Percentiles rank a stretch among this genome's conserved stretches.
Conservation (phyloP, 1,140 invertebrate species). For the Atopsyche davidsoni region DNA sequence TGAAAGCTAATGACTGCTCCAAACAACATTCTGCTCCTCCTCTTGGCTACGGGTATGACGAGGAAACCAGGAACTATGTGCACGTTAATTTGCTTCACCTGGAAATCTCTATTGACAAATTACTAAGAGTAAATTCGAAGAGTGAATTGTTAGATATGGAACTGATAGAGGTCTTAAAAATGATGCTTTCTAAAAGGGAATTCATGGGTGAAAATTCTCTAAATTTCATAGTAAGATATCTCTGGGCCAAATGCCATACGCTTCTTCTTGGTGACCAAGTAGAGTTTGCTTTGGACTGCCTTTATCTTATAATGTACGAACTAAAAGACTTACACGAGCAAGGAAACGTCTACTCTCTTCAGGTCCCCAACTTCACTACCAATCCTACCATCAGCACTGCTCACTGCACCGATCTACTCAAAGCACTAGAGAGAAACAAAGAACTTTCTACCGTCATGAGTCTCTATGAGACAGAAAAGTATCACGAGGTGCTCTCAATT, state of each 20-base stretch:
- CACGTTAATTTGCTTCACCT: slow-evolving; percentile 57
- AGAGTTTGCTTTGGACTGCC: slow-evolving; percentile 40
- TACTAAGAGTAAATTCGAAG: slow-evolving; percentile 53
- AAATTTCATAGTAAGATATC: slow-evolving; percentile 37
- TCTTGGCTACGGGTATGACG: slow-evolving; percentile 44
- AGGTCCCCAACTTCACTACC: slow-evolving; percentile 40
- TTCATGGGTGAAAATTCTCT: slow-evolving; percentile 38
- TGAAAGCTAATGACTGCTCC: slow-evolving; percentile 52
- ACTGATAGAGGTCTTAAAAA: slow-evolving; percentile 38
- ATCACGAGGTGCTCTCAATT: slow-evolving; percentile 58
- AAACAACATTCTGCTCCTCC: slow-evolving; percentile 52
- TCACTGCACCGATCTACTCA: slow-evolving; percentile 38
- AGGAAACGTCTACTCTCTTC: slow-evolving; percentile 35
- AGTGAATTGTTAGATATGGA: slow-evolving; percentile 42
- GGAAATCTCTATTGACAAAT: too few species aligned
- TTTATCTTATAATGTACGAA: slow-evolving; percentile 42
- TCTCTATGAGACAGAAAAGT: slow-evolving; percentile 56
- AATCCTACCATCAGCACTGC: slow-evolving; percentile 39
- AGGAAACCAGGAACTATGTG: slow-evolving; percentile 50
- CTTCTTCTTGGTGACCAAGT: slow-evolving; percentile 40
- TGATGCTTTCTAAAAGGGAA: slow-evolving; percentile 40
- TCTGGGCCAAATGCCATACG: slow-evolving; percentile 44
- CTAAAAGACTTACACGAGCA: slow-evolving; percentile 43
- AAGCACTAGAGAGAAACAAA: slow-evolving; percentile 44
- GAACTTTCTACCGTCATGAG: slow-evolving; percentile 47